Evolutionary conservation across 2,888 invertebrate genomes (phyloP).

Genomic region (Neocrepidodera transversa): DNA sequence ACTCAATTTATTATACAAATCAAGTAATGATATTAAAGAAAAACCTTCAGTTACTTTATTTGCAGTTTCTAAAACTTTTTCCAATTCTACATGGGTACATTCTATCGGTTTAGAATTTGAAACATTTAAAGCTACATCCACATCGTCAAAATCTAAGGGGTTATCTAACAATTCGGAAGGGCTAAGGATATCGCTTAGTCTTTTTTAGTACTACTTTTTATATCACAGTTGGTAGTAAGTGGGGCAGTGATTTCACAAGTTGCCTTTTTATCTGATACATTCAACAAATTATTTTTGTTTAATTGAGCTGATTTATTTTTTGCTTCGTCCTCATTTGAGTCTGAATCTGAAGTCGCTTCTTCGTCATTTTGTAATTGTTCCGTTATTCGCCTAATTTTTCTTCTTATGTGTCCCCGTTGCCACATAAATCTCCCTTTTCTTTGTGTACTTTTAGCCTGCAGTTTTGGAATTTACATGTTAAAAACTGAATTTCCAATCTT

Average conservation of each 20-base stretch:
- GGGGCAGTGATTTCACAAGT: slow-evolving; percentile 43
- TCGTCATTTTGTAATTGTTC: neutral
- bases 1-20: slow-evolving; percentile 72
- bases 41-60: slow-evolving; percentile 68
- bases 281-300: slow-evolving; percentile 2
- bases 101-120: slow-evolving; percentile 56
- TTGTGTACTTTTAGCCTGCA: slow-evolving; percentile 49
- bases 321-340: slow-evolving; percentile 48
- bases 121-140: slow-evolving; percentile 54
- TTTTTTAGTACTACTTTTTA: slow-evolving; percentile 45
- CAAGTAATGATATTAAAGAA: slow-evolving; percentile 71
- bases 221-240: slow-evolving; percentile 55
- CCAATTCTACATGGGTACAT: slow-evolving; percentile 70
- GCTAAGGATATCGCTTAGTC: slow-evolving; percentile 54
- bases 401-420: slow-evolving; percentile 9
- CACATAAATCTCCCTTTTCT: slow-evolving; percentile 39
- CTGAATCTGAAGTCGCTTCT: slow-evolving; percentile 49
- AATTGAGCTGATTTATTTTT: slow-evolving; percentile 43
- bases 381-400: slow-evolving; percentile 3
- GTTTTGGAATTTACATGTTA: neutral
- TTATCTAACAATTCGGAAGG: slow-evolving; percentile 58
- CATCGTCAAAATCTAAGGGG: slow-evolving; percentile 57
- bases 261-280: neutral
- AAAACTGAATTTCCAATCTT: no score
- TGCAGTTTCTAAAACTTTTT: slow-evolving; percentile 68